Evolutionary conservation across 2,797 vertebrate species (phyloP), one percentile per base, ranked within the genome.

Genomic region (Amphiprion clarkii): DNA sequence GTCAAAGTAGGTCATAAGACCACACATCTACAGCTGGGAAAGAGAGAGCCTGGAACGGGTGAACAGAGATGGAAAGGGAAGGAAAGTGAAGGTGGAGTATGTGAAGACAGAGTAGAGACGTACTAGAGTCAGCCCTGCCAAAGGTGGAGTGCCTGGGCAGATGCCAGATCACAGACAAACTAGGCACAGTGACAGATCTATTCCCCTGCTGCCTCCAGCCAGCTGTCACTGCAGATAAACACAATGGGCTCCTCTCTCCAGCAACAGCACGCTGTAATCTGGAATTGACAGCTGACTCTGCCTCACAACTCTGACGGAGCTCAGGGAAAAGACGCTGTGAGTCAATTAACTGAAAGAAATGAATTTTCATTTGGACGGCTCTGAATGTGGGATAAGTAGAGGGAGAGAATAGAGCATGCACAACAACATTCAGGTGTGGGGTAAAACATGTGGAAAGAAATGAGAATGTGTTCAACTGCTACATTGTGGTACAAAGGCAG

Each of bases 181-280:
- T 79, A 87, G 90, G 82, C 88, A 67, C 83, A 76, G 84, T 90
- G 90, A 93, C 89, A 90, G 87, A 89, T 92, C 87, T 83, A 82
- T 78, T 77, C 88, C 87, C 79, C 80, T 14, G 76, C 89, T 83
- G 89, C 90, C 87, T 86, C 62, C 74, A 87, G 88, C 88, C 92
- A 91, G 92, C 90, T 92, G 92, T 89, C 89, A 85, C 82, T 63
- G 86, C 82, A 89, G 90, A 91, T 90, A 90, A 91, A 93, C 86
- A 92, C 85, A 88, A 90, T 73, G 72, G 77, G 72, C 84, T 82
- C 76, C 76, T 72, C 75, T 87, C 80, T 86, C 82, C 80, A 78
- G 75, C 88, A 88, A 84, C 84, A 74, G 82, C 84, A 69, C n/a
- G 69, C 82, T 63, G 71, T 85, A 91, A 93, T 92, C 90, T 84